Evolutionary conservation across 1,140 invertebrate genomes (phyloP).

Genomic region (Drosophila biarmipes): DNA sequence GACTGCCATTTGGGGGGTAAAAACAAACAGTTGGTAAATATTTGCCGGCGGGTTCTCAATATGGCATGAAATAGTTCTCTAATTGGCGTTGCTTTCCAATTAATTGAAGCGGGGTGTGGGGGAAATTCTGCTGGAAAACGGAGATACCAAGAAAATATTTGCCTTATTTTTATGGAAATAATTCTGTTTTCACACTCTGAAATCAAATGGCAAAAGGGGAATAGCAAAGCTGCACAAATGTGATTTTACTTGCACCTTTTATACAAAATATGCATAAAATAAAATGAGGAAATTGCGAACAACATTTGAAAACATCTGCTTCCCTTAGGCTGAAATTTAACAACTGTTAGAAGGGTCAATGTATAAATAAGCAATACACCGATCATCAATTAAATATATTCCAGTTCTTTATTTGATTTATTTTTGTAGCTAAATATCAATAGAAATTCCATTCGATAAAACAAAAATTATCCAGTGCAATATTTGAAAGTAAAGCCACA

Average conservation of each 20-base stretch:
- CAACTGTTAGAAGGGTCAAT: background rate
- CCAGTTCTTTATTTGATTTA: too few relatives aligned
- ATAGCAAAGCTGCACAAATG: background rate
- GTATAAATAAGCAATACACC: too few relatives aligned
- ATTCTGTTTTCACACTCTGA: background rate
- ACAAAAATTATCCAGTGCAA: background rate
- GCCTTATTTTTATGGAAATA: background rate
- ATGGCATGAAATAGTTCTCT: constrained; percentile 50
- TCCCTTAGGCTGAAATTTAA: background rate
- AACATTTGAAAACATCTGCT: background rate
- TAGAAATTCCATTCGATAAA: too few relatives aligned
- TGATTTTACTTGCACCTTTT: background rate
- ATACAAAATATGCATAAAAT: background rate
- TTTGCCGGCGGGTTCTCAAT: constrained; percentile 23
- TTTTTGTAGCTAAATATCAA: too few relatives aligned
- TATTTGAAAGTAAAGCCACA: background rate
- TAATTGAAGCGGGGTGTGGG: constrained; percentile 27
- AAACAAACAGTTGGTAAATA: constrained; percentile 47
- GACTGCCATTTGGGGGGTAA: constrained; percentile 2
- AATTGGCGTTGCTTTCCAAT: constrained; percentile 53
- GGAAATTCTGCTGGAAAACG: background rate
- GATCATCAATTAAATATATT: too few relatives aligned
- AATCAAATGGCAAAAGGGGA: background rate
- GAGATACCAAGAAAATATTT: background rate
- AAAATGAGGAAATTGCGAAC: background rate